Percentiles rank a stretch among this genome's conserved stretches.
Evolutionary conservation across 2,888 invertebrate species (phyloP).

Genomic region (Drosophila lutescens): DNA sequence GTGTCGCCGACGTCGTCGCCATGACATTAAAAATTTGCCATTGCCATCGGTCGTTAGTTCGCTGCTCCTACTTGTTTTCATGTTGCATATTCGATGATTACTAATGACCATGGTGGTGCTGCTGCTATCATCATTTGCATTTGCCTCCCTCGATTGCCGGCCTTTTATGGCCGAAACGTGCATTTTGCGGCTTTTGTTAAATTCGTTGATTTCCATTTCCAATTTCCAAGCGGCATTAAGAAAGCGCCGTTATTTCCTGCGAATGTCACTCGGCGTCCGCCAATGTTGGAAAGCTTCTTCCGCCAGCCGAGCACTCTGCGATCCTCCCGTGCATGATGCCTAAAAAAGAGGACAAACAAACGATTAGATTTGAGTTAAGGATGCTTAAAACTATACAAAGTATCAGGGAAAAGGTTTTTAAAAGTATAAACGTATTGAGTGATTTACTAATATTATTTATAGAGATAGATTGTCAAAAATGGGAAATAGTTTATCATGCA

Average conservation of each 20-base stretch:
- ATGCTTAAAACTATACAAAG: background rate
- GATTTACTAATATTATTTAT: no score
- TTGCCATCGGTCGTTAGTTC: constrained; percentile 46
- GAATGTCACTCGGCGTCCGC: constrained; percentile 39
- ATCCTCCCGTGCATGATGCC: constrained; percentile 27
- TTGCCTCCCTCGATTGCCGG: constrained; percentile 13
- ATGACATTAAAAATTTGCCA: constrained; percentile 72
- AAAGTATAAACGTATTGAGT: no score
- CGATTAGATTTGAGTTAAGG: background rate
- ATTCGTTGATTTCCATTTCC: constrained; percentile 33
- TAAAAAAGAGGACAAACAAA: constrained; percentile 1
- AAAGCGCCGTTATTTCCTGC: constrained; percentile 49
- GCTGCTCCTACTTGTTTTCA: constrained; percentile 31
- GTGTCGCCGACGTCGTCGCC: constrained; percentile 73
- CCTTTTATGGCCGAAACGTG: constrained; percentile 72
- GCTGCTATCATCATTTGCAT: constrained; percentile 44
- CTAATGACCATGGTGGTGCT: background rate
- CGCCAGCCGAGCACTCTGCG: background rate
- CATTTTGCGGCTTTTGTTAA: constrained; percentile 61
- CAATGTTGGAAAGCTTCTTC: constrained; percentile 28
- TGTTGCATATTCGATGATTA: constrained; percentile 58
- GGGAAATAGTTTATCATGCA: no score
- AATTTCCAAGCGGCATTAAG: constrained; percentile 31
- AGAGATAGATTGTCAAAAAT: no score
- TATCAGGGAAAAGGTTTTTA: background rate